A percentile compares a stretch with the other conserved stretches of the same genome.
phyloP scores from a whole-genome alignment of 2,888 invertebrate species.

The Polydrusus pterygomalis region DNA sequence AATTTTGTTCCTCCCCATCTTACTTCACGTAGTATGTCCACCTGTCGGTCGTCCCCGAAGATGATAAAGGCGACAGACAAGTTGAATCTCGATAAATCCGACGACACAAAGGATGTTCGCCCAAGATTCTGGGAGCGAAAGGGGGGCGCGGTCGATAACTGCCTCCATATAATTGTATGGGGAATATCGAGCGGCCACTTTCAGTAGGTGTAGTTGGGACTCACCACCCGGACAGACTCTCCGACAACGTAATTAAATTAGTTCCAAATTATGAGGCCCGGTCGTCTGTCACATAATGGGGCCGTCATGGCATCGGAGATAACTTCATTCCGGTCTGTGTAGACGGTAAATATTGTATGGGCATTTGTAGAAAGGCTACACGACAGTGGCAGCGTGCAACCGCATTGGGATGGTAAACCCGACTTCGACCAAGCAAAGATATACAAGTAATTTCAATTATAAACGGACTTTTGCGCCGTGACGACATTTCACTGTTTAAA shows the following conservation, averaged over 20 bases:
- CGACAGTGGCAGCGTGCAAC: background rate
- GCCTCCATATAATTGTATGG: conserved; percentile 7
- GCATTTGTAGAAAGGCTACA: background rate
- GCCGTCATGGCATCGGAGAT: conserved; percentile 12
- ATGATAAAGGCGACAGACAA: too few relatives aligned
- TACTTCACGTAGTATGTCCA: too few relatives aligned
- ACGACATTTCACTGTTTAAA: too few relatives aligned
- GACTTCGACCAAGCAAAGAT: too few relatives aligned
- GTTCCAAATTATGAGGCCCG: conserved; percentile 24
- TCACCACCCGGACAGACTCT: conserved; percentile 7
- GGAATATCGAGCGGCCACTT: conserved; percentile 16
- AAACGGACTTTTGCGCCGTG: too few relatives aligned
- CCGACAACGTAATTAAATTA: conserved; percentile 19
- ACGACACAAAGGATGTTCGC: conserved; percentile 2
- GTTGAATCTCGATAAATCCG: background rate
- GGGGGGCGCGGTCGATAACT: conserved; percentile 24
- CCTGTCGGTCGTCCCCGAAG: too few relatives aligned
- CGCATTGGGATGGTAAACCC: too few relatives aligned
- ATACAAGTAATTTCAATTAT: too few relatives aligned
- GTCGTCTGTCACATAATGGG: conserved; percentile 18
- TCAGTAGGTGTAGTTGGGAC: conserved; percentile 1
- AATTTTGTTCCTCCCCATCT: too few relatives aligned
- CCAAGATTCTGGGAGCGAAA: conserved; percentile 5
- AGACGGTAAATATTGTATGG: background rate
- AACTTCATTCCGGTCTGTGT: conserved; percentile 12